phyloP scores from a whole-genome alignment of 2,113 vertebrate genomes.

The Chionis minor region DNA sequence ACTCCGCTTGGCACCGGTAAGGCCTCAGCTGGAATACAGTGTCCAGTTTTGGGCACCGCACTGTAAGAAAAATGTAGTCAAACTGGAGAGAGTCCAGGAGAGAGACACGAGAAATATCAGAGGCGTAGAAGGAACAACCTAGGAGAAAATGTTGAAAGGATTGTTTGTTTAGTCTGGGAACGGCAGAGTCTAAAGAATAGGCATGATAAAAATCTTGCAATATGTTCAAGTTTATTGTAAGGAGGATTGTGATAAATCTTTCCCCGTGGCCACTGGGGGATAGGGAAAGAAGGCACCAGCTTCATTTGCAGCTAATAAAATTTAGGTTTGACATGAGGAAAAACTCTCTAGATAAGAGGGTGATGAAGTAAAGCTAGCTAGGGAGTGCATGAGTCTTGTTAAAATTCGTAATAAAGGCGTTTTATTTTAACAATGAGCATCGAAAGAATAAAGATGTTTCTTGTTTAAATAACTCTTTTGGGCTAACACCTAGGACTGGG shows the following conservation, averaged over 20 bases:
- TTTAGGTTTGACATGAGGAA: not conserved
- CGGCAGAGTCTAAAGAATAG: conserved; percentile 7
- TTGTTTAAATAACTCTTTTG: not conserved
- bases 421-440: not conserved
- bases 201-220: conserved; percentile 44
- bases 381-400: not conserved
- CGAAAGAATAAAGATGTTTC: not conserved
- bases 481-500: not conserved
- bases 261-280: not conserved
- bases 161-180: conserved; percentile 64
- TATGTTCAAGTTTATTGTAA: conserved; percentile 40
- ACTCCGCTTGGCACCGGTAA: conserved; percentile 47
- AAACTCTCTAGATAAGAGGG: not conserved
- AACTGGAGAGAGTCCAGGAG: conserved; percentile 49
- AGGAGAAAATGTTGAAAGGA: conserved; percentile 53
- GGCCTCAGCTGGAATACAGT: conserved; percentile 61
- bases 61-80: conserved; percentile 48
- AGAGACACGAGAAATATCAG: conserved; percentile 23
- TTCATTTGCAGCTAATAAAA: conserved; percentile 18
- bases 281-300: not conserved
- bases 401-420: not conserved
- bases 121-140: conserved; percentile 27
- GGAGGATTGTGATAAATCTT: conserved; percentile 27
- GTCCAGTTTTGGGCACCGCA: conserved; percentile 54
- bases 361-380: not conserved